Percentiles rank a stretch among this genome's conserved stretches.
Conservation (phyloP, 2,888 invertebrate genomes). For the Drosophila lacicola region DNA sequence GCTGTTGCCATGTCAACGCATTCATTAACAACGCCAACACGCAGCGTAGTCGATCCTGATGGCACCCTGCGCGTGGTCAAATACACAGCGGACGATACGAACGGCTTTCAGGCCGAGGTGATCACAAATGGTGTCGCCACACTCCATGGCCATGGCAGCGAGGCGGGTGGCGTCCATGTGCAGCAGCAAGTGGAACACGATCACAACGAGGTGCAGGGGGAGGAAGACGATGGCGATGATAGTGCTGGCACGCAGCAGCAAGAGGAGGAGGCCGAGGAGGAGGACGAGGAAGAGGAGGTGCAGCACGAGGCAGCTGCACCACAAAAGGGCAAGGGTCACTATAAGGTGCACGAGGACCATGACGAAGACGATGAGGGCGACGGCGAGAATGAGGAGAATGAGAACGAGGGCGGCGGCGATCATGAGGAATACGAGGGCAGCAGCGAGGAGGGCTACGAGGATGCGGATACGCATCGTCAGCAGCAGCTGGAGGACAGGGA, state of each 20-base stretch:
- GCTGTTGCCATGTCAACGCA: constrained; percentile 36
- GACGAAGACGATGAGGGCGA: constrained; percentile 39
- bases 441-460: constrained; percentile 73
- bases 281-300: constrained; percentile 3
- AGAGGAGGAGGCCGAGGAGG: constrained; percentile 15
- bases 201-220: constrained; percentile 25
- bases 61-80: constrained; percentile 90
- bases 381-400: constrained; percentile 33
- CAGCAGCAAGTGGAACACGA: constrained; percentile 64
- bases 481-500: constrained; percentile 45
- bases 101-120: constrained; percentile 89
- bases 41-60: constrained; percentile 90
- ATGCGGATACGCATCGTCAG: constrained; percentile 59
- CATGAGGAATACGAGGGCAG: constrained; percentile 66
- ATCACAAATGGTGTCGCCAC: constrained; percentile 82
- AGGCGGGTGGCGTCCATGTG: constrained; percentile 31
- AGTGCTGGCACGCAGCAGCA: constrained; percentile 6
- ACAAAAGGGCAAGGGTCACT: constrained; percentile 32
- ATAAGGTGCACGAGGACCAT: constrained; percentile 61
- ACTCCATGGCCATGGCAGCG: constrained; percentile 77
- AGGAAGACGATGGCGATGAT: neutral
- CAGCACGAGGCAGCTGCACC: constrained; percentile 13
- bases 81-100: constrained; percentile 90
- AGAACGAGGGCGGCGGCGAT: constrained; percentile 55
- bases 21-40: constrained; percentile 56